These are phyloP conservation scores for Drosophila picticornis DNA, from an alignment of 2,888 invertebrate species.

Conservation along the genomic window DNA sequence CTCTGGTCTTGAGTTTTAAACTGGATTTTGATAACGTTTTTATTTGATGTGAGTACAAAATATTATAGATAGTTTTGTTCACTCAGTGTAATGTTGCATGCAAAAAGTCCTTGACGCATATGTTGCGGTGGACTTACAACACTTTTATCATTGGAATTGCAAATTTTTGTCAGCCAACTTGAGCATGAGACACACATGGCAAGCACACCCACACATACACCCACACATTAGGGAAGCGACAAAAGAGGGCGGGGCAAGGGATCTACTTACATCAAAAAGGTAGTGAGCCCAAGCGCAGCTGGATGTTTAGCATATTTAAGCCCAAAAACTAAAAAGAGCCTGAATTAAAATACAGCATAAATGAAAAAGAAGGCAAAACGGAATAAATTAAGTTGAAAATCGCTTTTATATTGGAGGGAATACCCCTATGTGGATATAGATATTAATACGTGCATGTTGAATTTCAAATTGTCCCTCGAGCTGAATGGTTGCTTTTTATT, in stretches of 20 bases:
- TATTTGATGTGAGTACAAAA: background rate
- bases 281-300: constrained; percentile 49
- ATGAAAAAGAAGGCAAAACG: constrained; percentile 48
- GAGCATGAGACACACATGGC: constrained; percentile 45
- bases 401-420: constrained; percentile 61
- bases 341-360: constrained; percentile 66
- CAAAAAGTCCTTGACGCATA: constrained; percentile 27
- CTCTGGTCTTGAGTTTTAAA: background rate
- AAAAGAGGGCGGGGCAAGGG: background rate
- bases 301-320: constrained; percentile 70
- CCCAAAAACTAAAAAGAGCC: constrained; percentile 61
- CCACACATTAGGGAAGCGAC: constrained; percentile 8
- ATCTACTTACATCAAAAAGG: constrained; percentile 51
- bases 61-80: background rate
- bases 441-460: constrained; percentile 14
- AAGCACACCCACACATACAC: constrained; percentile 29
- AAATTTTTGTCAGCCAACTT: constrained; percentile 55
- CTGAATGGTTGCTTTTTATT: constrained; percentile 66
- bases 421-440: constrained; percentile 3
- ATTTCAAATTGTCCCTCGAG: constrained; percentile 30
- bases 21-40: background rate
- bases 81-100: constrained; percentile 21
- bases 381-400: constrained; percentile 74
- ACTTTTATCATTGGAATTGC: constrained; percentile 75
- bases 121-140: constrained; percentile 60